Percentiles rank a stretch among this genome's conserved stretches.
Conservation (phyloP, 2,113 vertebrate species). For the Anguilla rostrata region DNA sequence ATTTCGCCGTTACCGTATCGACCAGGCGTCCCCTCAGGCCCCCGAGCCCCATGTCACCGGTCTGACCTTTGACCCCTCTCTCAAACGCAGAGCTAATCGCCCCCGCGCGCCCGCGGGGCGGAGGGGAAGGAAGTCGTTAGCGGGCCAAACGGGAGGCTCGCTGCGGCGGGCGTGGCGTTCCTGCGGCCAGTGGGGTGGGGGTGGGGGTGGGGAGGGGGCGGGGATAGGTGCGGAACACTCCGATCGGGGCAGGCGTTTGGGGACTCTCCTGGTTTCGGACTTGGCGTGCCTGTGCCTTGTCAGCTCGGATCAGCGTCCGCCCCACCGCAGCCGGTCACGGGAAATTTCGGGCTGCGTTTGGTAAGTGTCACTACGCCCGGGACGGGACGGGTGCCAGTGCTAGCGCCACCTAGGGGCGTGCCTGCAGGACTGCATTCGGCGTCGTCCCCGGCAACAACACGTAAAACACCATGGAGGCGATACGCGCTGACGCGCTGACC, state of each 20-base stretch:
- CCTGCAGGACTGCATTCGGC: background rate
- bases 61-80: background rate
- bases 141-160: background rate
- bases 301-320: slow-evolving; percentile 83
- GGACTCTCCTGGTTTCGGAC: slow-evolving; percentile 57
- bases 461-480: no score
- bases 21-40: background rate
- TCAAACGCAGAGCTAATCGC: background rate
- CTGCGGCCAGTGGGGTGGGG: background rate
- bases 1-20: no score
- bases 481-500: background rate
- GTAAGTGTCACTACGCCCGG: slow-evolving; percentile 89
- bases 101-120: no score
- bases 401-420: slow-evolving; percentile 40
- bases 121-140: background rate
- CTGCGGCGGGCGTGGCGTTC: background rate
- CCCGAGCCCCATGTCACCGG: background rate
- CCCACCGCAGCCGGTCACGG: slow-evolving; percentile 67
- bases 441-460: background rate
- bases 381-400: slow-evolving; percentile 49
- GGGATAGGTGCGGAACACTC: slow-evolving; percentile 6
- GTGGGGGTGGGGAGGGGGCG: no score
- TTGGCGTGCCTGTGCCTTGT: slow-evolving; percentile 71
- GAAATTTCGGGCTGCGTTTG: slow-evolving; percentile 84
- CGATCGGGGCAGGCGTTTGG: background rate